A percentile compares a stretch with the other conserved stretches of the same genome.
These are phyloP conservation scores for Perognathus longimembris DNA, from an alignment of 2,113 vertebrate genomes.

Conservation along the genomic window DNA sequence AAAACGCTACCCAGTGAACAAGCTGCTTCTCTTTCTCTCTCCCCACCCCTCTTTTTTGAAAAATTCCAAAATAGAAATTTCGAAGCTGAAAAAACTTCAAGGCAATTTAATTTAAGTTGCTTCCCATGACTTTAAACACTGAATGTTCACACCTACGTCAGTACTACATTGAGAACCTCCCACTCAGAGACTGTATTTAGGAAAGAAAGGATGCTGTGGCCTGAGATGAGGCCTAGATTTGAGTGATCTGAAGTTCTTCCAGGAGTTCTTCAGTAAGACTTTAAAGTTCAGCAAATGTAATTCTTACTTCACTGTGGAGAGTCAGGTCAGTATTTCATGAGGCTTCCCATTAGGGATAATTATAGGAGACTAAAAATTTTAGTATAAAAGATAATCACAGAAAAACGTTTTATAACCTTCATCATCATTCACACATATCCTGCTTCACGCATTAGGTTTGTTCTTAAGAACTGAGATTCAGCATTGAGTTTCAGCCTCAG, in stretches of 20 bases:
- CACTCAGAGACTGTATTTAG: conserved; percentile 80
- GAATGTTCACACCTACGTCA: conserved; percentile 83
- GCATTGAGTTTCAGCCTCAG: background rate
- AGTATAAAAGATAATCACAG: conserved; percentile 29
- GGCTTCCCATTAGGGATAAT: conserved; percentile 47
- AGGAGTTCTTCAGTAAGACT: conserved; percentile 64
- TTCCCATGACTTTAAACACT: conserved; percentile 83
- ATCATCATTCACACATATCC: conserved; percentile 3
- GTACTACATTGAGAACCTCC: conserved; percentile 83
- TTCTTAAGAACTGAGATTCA: conserved; percentile 32
- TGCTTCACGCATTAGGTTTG: conserved; percentile 4
- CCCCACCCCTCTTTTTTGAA: conserved; percentile 44
- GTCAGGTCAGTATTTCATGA: conserved; percentile 39
- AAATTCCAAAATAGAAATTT: conserved; percentile 79
- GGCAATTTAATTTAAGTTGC: conserved; percentile 82
- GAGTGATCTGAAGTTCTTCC: conserved; percentile 60
- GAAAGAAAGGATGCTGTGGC: conserved; percentile 75
- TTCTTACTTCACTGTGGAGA: conserved; percentile 35
- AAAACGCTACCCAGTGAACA: conserved; percentile 69
- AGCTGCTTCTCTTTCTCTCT: conserved; percentile 70
- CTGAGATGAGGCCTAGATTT: conserved; percentile 77
- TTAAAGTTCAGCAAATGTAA: conserved; percentile 57
- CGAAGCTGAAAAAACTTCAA: conserved; percentile 80
- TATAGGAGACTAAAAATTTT: conserved; percentile 51
- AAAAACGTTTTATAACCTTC: conserved; percentile 42